These are phyloP conservation scores for Eupeodes luniger DNA, from an alignment of 2,888 invertebrate genomes.

Conservation along the genomic window DNA sequence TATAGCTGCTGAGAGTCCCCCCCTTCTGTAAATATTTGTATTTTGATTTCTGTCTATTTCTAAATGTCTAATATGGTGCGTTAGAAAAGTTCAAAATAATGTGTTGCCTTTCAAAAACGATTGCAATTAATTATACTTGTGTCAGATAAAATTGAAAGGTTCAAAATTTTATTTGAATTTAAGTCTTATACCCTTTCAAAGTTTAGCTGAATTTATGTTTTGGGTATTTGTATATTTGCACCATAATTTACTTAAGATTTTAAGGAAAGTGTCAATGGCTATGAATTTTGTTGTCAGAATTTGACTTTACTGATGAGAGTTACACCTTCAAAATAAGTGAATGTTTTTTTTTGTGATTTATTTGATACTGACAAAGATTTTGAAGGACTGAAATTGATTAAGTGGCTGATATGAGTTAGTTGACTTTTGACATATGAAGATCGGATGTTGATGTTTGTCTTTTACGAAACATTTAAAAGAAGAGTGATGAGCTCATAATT, in stretches of 20 bases:
- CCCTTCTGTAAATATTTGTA: conserved; percentile 2
- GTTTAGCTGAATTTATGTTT: conserved; percentile 17
- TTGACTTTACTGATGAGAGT: conserved; percentile 46
- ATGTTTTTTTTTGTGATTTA: conserved; percentile 44
- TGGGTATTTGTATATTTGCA: not conserved
- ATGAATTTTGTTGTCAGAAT: conserved; percentile 67
- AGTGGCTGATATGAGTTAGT: conserved; percentile 35
- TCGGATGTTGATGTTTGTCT: conserved; percentile 10
- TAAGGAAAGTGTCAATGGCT: conserved; percentile 58
- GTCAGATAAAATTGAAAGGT: conserved; percentile 69
- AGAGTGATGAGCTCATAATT: conserved; percentile 13
- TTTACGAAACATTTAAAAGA: not conserved
- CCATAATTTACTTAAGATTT: conserved; percentile 39
- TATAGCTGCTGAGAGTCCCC: conserved; percentile 10
- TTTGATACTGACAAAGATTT: conserved; percentile 40
- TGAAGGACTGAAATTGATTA: conserved; percentile 64
- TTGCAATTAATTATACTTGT: conserved; percentile 72
- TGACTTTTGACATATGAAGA: conserved; percentile 9
- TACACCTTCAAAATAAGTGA: conserved; percentile 36
- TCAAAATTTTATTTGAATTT: conserved; percentile 54
- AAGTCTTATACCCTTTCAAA: conserved; percentile 44
- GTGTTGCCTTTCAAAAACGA: conserved; percentile 71
- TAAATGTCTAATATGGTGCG: conserved; percentile 34
- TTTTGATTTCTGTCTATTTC: conserved; percentile 59
- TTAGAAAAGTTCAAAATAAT: conserved; percentile 49